Conservation (phyloP, 2,797 vertebrate species). For the Mastacembelus armatus region DNA sequence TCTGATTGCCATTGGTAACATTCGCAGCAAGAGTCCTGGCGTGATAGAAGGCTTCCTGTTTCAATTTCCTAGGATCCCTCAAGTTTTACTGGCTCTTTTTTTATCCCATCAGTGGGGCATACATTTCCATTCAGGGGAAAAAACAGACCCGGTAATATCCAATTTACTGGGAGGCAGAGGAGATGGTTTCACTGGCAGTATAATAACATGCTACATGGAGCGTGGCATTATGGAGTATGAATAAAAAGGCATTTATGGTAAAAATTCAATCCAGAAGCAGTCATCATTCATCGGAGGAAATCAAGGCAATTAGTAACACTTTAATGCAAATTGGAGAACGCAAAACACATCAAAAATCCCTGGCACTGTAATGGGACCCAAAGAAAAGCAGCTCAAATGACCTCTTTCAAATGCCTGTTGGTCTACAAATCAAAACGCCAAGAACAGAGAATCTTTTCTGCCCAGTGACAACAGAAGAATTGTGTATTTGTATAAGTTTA, state of each 20-base stretch:
- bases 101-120: conserved; percentile 81
- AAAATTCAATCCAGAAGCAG: conserved; percentile 84
- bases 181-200: conserved; percentile 84
- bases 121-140: conserved; percentile 83
- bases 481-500: neutral
- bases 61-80: conserved; percentile 81
- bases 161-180: conserved; percentile 85
- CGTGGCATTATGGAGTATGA: conserved; percentile 84
- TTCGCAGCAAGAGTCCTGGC: conserved; percentile 76
- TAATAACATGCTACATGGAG: conserved; percentile 87
- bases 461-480: conserved; percentile 36
- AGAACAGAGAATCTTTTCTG: conserved; percentile 36
- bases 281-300: conserved; percentile 86
- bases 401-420: conserved; percentile 61
- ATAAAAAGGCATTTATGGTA: conserved; percentile 84
- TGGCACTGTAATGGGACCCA: conserved; percentile 55
- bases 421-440: conserved; percentile 41
- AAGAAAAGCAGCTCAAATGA: conserved; percentile 70
- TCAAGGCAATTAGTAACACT: conserved; percentile 87
- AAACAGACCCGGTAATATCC: conserved; percentile 87
- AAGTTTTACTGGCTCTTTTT: conserved; percentile 75
- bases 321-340: conserved; percentile 83
- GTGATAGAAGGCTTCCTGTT: conserved; percentile 82
- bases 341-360: conserved; percentile 75
- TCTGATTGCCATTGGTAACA: conserved; percentile 84